A percentile compares a stretch with the other conserved stretches of the same genome.
Conservation (phyloP, 2,888 invertebrate species). For the Aquatica leii region DNA sequence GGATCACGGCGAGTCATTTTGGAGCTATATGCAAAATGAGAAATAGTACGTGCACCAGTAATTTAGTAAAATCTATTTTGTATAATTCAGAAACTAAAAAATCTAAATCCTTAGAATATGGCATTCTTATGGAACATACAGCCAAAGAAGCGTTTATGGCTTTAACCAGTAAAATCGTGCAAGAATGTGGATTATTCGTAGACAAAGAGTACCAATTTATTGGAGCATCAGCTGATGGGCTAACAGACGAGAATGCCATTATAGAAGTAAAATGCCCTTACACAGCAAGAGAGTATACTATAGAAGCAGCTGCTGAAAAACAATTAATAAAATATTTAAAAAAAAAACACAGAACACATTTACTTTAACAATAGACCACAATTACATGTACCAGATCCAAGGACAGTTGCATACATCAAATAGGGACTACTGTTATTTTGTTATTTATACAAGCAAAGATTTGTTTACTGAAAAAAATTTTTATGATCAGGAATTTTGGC, state of each 20-base stretch:
- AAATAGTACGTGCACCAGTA: too few relatives aligned
- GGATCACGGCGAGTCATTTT: neutral
- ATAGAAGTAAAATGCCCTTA: slow-evolving; percentile 30
- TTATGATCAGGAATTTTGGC: neutral
- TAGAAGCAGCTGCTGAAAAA: too few relatives aligned
- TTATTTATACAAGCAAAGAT: neutral
- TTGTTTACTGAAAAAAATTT: neutral
- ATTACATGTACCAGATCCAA: too few relatives aligned
- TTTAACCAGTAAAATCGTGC: neutral
- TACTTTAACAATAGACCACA: neutral
- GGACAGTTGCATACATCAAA: neutral
- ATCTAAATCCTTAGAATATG: neutral
- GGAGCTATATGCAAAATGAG: too few relatives aligned
- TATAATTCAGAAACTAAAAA: neutral
- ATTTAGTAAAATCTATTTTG: neutral
- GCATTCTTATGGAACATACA: neutral
- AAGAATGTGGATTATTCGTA: neutral
- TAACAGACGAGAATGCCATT: slow-evolving; percentile 25
- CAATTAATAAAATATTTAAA: neutral
- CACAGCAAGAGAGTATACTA: neutral
- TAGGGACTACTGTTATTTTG: neutral
- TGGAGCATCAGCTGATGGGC: slow-evolving; percentile 11
- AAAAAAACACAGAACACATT: neutral
- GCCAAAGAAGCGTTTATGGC: neutral
- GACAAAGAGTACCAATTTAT: neutral